A percentile compares a stretch with the other conserved stretches of the same genome.
phyloP scores from a whole-genome alignment of 2,888 invertebrate genomes.

The Amiota minor region DNA sequence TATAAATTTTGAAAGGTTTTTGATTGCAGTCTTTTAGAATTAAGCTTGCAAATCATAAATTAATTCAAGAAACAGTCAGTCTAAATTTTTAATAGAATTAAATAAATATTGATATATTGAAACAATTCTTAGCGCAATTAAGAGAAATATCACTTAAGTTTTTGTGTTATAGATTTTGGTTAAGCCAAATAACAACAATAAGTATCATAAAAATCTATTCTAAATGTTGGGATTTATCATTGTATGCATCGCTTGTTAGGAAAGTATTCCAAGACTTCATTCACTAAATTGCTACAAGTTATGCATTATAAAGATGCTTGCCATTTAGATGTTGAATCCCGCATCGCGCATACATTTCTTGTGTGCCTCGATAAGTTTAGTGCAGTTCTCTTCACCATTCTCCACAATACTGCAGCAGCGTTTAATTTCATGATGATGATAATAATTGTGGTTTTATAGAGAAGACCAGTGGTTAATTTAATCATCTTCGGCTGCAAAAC shows the following conservation, averaged over 20 bases:
- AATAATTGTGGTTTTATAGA: slow-evolving; percentile 1
- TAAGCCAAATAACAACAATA: neutral
- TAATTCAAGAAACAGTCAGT: too few species aligned
- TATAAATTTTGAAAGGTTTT: slow-evolving; percentile 42
- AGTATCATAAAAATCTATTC: neutral
- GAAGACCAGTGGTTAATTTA: slow-evolving; percentile 33
- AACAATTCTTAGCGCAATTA: too few species aligned
- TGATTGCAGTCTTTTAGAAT: too few species aligned
- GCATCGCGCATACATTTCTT: slow-evolving; percentile 95
- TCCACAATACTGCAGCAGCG: slow-evolving; percentile 85
- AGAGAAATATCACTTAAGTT: neutral
- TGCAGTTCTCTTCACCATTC: slow-evolving; percentile 93
- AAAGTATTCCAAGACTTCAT: too few species aligned
- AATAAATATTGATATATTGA: too few species aligned
- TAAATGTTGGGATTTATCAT: neutral
- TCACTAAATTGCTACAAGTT: too few species aligned
- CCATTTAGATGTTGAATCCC: slow-evolving; percentile 91
- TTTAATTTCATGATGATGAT: too few species aligned
- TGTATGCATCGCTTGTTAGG: neutral
- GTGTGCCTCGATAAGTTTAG: slow-evolving; percentile 93
- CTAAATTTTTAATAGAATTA: too few species aligned
- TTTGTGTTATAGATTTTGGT: neutral
- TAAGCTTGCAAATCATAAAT: too few species aligned
- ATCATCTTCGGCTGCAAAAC: neutral
- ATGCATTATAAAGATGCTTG: neutral